Conservation (phyloP, 2,888 invertebrate genomes). For the Ormyrus nitidulus region DNA sequence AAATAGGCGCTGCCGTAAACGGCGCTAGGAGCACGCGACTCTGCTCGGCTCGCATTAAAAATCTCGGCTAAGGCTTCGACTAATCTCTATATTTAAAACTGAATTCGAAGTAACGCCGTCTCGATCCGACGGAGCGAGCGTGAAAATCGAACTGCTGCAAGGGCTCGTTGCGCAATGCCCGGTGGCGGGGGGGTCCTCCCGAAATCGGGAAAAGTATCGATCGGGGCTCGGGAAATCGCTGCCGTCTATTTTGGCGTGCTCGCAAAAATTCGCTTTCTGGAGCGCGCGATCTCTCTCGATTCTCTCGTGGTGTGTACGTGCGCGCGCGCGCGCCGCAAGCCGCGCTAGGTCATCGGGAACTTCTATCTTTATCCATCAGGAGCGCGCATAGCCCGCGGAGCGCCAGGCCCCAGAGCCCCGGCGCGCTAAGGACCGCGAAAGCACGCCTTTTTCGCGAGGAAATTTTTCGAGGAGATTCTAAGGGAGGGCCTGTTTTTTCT, state of each 20-base stretch:
- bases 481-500: no score
- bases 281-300: constrained; percentile 38
- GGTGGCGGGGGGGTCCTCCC: no score
- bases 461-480: no score
- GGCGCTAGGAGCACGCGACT: background rate
- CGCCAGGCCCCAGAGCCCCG: constrained; percentile 21
- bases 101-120: no score
- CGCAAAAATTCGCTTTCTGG: constrained; percentile 46
- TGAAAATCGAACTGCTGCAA: no score
- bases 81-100: no score
- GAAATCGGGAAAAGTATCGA: no score
- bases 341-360: constrained; percentile 56
- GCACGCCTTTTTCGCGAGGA: no score
- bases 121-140: no score
- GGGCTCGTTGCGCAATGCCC: no score
- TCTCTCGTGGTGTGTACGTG: background rate
- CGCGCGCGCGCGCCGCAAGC: background rate
- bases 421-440: no score
- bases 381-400: constrained; percentile 37
- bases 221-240: no score
- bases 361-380: constrained; percentile 57
- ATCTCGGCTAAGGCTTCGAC: background rate
- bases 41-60: background rate
- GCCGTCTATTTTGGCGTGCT: constrained; percentile 43
- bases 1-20: constrained; percentile 7